Base-by-base conservation (phyloP, 2,888 invertebrate genomes). In the Xanthorhoe spadicearia region DNA sequence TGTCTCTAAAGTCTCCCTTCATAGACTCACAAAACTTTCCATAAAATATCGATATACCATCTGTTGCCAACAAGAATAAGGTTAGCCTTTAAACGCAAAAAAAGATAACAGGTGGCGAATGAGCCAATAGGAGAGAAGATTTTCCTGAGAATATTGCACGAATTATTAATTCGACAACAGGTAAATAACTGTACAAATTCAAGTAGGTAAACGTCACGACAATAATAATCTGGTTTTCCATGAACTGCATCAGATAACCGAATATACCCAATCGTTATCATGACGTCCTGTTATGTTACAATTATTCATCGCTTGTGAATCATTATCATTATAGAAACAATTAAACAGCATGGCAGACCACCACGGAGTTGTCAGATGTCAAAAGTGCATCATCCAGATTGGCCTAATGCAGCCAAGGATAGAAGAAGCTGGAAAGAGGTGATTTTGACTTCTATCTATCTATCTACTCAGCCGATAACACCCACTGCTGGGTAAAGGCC, bases 301-400 rank as follows among this genome's bases (percentile, higher is more conserved):
- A 66, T 67, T 32, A 53, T 57, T 67, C 63, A 66, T 64, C 61
- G 55, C 59, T 64, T 38, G 46, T 68, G 66, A 65, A 32, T 68
- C 23, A 23, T 23, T 23, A n/a, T 23, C 23, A 23, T n/a, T n/a
- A n/a, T n/a, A n/a, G n/a, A n/a, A 4, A 23, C 23, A 23, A 23
- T 4, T 23, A 4, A 23, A 23, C 23, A 23, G 4, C 23, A 4
- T 23, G 23, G 23, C 23, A 3, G 23, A 23, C 23, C 23, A 23
- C 23, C 23, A 23, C 23, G 23, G 23, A 23, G 23, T 3, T 23
- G 23, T 1, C 23, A 4, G 4, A 4, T 3, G 23, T 23, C 4
- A 23, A 4, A 23, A 23, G 23, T n/a, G n/a, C 23, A 4, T 23
- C 23, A 3, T 23, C 23, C 23, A 23, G 23, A 23, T 23, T 23